Conservation (phyloP, 2,888 invertebrate genomes). For the Drosophila birchii region DNA sequence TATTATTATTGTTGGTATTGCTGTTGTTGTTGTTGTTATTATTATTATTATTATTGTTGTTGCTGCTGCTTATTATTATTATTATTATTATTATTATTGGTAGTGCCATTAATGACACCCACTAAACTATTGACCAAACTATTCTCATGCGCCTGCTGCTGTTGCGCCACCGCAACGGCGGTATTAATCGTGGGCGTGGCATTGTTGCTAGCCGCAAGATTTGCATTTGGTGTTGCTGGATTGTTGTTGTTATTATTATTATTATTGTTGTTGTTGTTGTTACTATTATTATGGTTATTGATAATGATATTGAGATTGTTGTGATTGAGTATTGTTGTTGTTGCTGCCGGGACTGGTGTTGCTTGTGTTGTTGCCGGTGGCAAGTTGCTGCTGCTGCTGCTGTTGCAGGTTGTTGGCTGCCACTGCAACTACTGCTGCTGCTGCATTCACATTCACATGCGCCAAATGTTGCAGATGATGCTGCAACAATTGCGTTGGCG, state of each 20-base stretch:
- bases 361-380: constrained; percentile 47
- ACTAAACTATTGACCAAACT: constrained; percentile 78
- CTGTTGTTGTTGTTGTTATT: constrained; percentile 36
- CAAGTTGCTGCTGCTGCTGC: constrained; percentile 43
- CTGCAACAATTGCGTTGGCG: constrained; percentile 84
- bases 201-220: constrained; percentile 58
- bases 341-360: constrained; percentile 46
- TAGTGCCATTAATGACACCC: constrained; percentile 63
- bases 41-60: constrained; percentile 62
- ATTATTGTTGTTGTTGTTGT: constrained; percentile 63
- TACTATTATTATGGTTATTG: constrained; percentile 68
- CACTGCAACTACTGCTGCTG: constrained; percentile 77
- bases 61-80: constrained; percentile 51
- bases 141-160: constrained; percentile 74
- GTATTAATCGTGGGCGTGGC: constrained; percentile 72
- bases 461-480: constrained; percentile 84
- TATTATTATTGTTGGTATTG: constrained; percentile 51
- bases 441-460: constrained; percentile 82
- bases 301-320: constrained; percentile 74
- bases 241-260: constrained; percentile 59
- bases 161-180: constrained; percentile 68
- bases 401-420: constrained; percentile 75
- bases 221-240: constrained; percentile 78
- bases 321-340: constrained; percentile 68
- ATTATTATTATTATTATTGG: constrained; percentile 42